phyloP scores from a whole-genome alignment of 1,140 invertebrate genomes.

The Heliconius eleuchia region DNA sequence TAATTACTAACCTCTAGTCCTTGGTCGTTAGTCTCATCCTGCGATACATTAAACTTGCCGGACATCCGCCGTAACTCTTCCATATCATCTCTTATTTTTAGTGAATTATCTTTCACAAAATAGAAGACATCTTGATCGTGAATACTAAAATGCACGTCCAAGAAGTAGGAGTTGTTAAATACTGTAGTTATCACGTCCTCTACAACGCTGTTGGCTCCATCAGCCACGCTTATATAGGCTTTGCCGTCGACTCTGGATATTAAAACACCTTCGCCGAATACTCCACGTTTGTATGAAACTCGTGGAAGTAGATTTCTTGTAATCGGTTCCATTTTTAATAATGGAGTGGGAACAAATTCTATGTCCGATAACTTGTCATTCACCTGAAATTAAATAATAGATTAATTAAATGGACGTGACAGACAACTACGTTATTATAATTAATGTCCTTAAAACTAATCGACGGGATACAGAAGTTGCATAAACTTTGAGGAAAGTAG shows the following conservation, averaged over 20 bases:
- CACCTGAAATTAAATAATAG: constrained; percentile 81
- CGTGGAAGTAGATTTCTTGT: constrained; percentile 89
- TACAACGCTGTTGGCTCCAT: constrained; percentile 92
- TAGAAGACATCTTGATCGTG: constrained; percentile 97
- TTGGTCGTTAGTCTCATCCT: constrained; percentile 93
- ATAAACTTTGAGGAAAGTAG: background rate
- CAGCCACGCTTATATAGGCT: constrained; percentile 91
- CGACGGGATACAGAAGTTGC: background rate
- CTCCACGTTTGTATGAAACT: constrained; percentile 90
- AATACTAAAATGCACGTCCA: constrained; percentile 95
- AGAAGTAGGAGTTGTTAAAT: constrained; percentile 95
- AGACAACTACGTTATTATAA: background rate
- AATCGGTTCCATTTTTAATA: constrained; percentile 91
- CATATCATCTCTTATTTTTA: constrained; percentile 94
- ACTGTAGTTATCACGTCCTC: constrained; percentile 96
- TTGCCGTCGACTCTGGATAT: constrained; percentile 91
- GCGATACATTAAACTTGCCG: constrained; percentile 96
- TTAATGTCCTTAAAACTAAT: no score
- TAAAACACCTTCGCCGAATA: constrained; percentile 95
- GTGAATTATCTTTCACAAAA: constrained; percentile 95
- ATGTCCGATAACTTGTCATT: constrained; percentile 91
- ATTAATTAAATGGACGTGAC: background rate
- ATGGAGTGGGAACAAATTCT: constrained; percentile 90
- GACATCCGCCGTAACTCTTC: constrained; percentile 92
- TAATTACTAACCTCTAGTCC: constrained; percentile 77